Conservation (phyloP, 2,797 vertebrate species). For the Sebastes steindachneri region DNA sequence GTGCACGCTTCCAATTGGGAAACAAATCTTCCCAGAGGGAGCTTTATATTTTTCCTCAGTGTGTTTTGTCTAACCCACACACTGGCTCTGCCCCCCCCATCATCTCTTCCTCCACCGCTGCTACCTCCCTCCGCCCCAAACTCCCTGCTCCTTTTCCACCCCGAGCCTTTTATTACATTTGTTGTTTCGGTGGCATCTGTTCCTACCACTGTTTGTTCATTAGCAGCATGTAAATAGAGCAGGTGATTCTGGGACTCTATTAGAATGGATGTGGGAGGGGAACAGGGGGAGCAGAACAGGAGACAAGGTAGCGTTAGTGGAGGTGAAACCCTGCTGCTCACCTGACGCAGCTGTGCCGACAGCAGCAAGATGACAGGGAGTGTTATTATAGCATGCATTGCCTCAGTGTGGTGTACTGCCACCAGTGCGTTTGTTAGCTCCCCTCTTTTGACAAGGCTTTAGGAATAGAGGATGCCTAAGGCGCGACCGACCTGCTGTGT, state of each 20-base stretch:
- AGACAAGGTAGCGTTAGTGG: slow-evolving; percentile 34
- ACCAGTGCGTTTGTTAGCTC: slow-evolving; percentile 25
- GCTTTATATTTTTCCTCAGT: slow-evolving; percentile 7
- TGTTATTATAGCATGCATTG: slow-evolving; percentile 44
- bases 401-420: slow-evolving; percentile 18
- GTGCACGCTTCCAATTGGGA: slow-evolving; percentile 32
- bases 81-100: background rate
- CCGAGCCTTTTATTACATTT: slow-evolving; percentile 50
- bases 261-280: slow-evolving; percentile 9
- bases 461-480: slow-evolving; percentile 32
- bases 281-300: slow-evolving; percentile 1
- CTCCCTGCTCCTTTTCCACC: slow-evolving; percentile 17
- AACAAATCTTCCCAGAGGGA: slow-evolving; percentile 44
- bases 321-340: slow-evolving; percentile 54
- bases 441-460: slow-evolving; percentile 44
- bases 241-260: slow-evolving; percentile 48
- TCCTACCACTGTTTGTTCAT: slow-evolving; percentile 66
- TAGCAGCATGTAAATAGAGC: slow-evolving; percentile 66
- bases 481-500: slow-evolving; percentile 46
- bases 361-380: slow-evolving; percentile 47
- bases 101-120: background rate
- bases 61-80: slow-evolving; percentile 33
- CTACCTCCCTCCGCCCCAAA: slow-evolving; percentile 1
- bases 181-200: slow-evolving; percentile 67
- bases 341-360: slow-evolving; percentile 56